Evolutionary conservation across 2,888 invertebrate genomes (phyloP).

Genomic region (Yponomeuta malinellus): DNA sequence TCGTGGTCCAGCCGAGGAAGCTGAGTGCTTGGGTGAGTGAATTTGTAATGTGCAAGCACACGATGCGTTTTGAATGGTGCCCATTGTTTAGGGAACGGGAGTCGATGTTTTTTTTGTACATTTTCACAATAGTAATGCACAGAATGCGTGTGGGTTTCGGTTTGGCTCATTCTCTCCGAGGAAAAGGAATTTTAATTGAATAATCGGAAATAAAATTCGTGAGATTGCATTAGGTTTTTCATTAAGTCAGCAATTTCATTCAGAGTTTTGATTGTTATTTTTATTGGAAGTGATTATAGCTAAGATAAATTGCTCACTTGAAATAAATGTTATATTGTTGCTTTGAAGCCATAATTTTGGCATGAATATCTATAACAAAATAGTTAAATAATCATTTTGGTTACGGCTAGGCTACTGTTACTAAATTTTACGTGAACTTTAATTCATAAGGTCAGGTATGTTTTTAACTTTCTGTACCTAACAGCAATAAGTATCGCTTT

Average conservation of each 20-base stretch:
- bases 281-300: neutral
- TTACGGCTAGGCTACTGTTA: no score
- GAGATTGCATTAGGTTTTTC: neutral
- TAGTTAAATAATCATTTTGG: no score
- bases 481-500: no score
- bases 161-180: neutral
- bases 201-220: neutral
- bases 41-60: slow-evolving; percentile 45
- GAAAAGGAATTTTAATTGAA: neutral
- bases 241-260: neutral
- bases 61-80: slow-evolving; percentile 47
- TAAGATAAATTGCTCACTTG: neutral
- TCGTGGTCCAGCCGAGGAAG: slow-evolving; percentile 41
- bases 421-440: no score
- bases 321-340: neutral
- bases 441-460: no score
- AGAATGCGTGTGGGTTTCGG: neutral
- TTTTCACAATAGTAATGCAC: slow-evolving; percentile 2
- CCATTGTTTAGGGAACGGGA: slow-evolving; percentile 34
- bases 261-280: neutral
- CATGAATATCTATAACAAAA: no score
- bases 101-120: slow-evolving; percentile 37
- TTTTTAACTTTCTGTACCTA: no score
- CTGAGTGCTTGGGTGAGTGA: slow-evolving; percentile 65
- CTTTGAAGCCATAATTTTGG: no score